Base-by-base conservation (phyloP, 2,113 vertebrate genomes). In the Marcusenius ussheri region DNA sequence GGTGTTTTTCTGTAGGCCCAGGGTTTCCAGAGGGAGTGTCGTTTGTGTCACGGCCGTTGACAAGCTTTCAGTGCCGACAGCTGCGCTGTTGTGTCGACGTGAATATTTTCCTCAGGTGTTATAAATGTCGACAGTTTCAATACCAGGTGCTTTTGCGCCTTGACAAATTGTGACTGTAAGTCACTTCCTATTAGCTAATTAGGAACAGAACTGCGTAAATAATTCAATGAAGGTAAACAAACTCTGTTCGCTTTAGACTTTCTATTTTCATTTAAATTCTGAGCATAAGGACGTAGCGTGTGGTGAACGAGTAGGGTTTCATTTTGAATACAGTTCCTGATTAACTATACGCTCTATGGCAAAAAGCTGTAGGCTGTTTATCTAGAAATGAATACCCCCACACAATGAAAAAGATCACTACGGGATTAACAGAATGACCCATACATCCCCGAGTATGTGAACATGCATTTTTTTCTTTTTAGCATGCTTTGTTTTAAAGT, bases 121-220 rank as follows among this genome's bases (percentile, higher is more conserved):
- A 31, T 31, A 31, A 31, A 70, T 70, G 62, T 70, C 17, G 5
- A 42, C 74, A 42, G 15, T 80, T 80, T 42, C 74, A 42, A 42
- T 17, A n/a, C 13, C 74, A 80, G 74, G 74, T 80, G 74, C 4
- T 80, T 80, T 80, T 0, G 31, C 35, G 5, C 15, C 74, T 42
- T 80, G 74, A 80, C 31, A 80, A 42, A 80, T 42, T 80, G 13
- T 39, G 74, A 42, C 74, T 80, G 31, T 39, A 42, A 19, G 74
- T 80, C 74, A 80, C 74, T 80, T 39, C 74, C 74, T 80, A 80
- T 80, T 42, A 80, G 74, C 74, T 80, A 80, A 80, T 42, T 80
- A 80, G 35, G 31, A 80, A 42, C 13, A 42, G 74, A 80, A 80
- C 74, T 42, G 74, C 74, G 35, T 80, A 80, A 80, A 80, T 42